Percentiles rank a stretch among this genome's conserved stretches.
phyloP scores from a whole-genome alignment of 2,888 invertebrate genomes.

The Trichacis sp. region DNA sequence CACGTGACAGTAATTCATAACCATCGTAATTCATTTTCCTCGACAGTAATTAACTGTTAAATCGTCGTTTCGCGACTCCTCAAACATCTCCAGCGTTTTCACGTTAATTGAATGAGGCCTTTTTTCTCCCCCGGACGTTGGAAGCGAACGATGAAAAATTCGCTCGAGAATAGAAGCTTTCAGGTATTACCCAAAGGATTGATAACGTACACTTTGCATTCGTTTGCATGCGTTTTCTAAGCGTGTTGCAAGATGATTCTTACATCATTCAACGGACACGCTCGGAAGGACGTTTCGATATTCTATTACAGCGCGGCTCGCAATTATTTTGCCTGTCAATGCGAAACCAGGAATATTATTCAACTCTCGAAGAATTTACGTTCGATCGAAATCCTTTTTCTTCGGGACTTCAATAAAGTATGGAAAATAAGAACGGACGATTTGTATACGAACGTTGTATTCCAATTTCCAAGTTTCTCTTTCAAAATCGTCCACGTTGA shows the following conservation, averaged over 20 bases:
- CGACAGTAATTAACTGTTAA: not conserved
- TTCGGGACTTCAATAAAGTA: conserved; percentile 14
- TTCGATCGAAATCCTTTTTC: not conserved
- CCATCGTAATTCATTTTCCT: not conserved
- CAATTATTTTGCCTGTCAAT: conserved; percentile 27
- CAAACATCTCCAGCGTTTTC: not conserved
- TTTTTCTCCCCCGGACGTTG: not conserved
- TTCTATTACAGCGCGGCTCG: conserved; percentile 21
- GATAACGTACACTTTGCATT: not conserved
- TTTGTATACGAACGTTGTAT: no score
- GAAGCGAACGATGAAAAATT: not conserved
- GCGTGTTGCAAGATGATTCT: conserved; percentile 23
- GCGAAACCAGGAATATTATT: conserved; percentile 13
- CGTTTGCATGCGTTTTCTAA: not conserved
- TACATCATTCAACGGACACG: conserved; percentile 22
- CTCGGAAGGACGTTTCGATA: conserved; percentile 35
- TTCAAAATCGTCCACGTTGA: no score
- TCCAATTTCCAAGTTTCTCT: no score
- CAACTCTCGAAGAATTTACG: not conserved
- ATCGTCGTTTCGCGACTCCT: not conserved
- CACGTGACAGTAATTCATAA: not conserved
- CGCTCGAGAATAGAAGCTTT: not conserved
- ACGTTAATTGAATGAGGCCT: not conserved
- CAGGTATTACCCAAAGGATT: not conserved
- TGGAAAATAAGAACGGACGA: no score